phyloP scores from a whole-genome alignment of 2,113 vertebrate species.

The Chamaea fasciata region DNA sequence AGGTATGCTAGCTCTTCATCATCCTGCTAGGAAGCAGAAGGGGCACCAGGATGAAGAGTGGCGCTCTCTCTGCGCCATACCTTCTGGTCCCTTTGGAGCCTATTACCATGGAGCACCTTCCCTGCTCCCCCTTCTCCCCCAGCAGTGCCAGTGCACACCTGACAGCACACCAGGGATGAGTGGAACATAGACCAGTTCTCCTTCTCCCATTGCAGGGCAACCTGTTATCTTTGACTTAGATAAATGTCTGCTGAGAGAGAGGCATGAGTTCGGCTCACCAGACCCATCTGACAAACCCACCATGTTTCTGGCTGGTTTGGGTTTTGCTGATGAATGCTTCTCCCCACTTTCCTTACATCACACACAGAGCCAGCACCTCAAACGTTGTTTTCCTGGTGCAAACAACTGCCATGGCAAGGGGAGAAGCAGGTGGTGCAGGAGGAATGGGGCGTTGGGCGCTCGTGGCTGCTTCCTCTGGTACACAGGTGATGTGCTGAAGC shows the following conservation, averaged over 20 bases:
- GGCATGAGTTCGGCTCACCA: background rate
- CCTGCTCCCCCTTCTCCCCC: background rate
- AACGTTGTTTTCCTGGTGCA: background rate
- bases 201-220: background rate
- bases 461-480: rapidly evolving
- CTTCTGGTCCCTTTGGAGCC: background rate
- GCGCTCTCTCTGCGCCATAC: rapidly evolving
- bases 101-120: background rate
- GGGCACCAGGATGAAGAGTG: background rate
- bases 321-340: background rate
- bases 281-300: background rate
- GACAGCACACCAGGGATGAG: background rate
- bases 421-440: background rate
- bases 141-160: background rate
- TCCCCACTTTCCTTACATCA: background rate
- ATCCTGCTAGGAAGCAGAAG: background rate
- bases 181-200: background rate
- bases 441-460: background rate
- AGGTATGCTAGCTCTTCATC: background rate
- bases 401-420: background rate
- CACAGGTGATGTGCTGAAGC: background rate
- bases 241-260: background rate
- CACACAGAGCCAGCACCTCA: background rate
- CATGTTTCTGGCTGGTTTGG: background rate
- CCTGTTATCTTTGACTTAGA: background rate